phyloP scores from a whole-genome alignment of 2,797 vertebrate genomes.

The Propithecus perrieri region DNA sequence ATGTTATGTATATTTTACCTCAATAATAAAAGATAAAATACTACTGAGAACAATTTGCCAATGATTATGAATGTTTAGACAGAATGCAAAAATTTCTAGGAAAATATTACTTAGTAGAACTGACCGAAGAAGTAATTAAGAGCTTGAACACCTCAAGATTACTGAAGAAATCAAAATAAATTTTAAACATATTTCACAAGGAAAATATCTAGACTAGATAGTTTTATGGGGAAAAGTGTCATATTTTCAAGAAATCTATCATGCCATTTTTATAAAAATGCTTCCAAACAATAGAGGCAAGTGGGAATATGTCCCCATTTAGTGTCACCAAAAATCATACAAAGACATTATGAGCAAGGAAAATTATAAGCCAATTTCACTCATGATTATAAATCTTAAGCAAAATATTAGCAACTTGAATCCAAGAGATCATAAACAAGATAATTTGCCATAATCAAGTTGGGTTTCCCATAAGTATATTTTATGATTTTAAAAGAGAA shows the following conservation, averaged over 20 bases:
- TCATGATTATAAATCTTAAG: neutral
- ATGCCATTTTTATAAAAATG: neutral
- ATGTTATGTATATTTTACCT: neutral
- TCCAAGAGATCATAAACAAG: neutral
- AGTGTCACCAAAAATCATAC: neutral
- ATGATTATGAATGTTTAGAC: neutral
- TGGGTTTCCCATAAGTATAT: neutral
- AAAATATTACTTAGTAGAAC: constrained; percentile 6
- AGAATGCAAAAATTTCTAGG: neutral
- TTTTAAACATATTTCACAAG: neutral
- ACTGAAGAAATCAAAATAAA: neutral
- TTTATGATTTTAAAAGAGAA: neutral
- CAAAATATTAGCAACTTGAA: constrained; percentile 2
- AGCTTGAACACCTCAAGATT: neutral
- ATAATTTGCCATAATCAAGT: neutral
- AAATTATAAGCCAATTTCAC: neutral
- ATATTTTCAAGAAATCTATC: neutral
- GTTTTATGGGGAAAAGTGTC: neutral
- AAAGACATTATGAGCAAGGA: neutral
- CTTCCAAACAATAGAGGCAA: neutral
- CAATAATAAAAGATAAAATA: neutral
- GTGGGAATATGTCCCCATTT: neutral
- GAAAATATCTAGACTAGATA: neutral
- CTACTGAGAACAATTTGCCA: neutral
- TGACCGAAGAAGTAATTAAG: neutral